phyloP scores from a whole-genome alignment of 2,888 invertebrate genomes.

The Drosophila longiperda region DNA sequence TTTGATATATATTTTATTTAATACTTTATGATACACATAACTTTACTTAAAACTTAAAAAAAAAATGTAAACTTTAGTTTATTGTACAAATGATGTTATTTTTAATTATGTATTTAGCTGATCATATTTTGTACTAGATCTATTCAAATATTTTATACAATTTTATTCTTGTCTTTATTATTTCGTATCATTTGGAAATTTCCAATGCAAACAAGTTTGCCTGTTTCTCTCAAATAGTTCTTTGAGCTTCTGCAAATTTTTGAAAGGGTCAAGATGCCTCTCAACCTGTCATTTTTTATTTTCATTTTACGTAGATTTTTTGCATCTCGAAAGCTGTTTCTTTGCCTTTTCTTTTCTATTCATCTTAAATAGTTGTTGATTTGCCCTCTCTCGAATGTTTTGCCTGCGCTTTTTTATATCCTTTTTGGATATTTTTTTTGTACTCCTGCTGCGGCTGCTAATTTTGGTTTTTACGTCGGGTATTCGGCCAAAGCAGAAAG shows the following conservation, averaged over 20 bases:
- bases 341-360: neutral
- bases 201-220: slow-evolving; percentile 12
- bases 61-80: neutral
- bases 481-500: slow-evolving; percentile 44
- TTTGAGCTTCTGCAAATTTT: slow-evolving; percentile 23
- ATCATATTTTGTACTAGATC: neutral
- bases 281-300: neutral
- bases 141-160: neutral
- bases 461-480: slow-evolving; percentile 74
- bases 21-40: neutral
- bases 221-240: slow-evolving; percentile 4
- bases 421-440: slow-evolving; percentile 23
- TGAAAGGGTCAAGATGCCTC: slow-evolving; percentile 14
- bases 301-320: neutral
- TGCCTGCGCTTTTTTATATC: slow-evolving; percentile 49
- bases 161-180: neutral
- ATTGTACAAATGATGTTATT: neutral
- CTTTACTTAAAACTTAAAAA: neutral
- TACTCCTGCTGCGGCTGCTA: slow-evolving; percentile 61
- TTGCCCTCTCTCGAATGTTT: slow-evolving; percentile 50
- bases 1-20: too few species aligned
- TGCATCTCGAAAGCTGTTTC: slow-evolving; percentile 3
- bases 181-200: neutral
- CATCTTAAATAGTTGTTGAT: slow-evolving; percentile 41
- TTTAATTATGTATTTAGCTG: neutral